Base-by-base conservation (phyloP, 1,140 invertebrate species). In the Nebria ingens region DNA sequence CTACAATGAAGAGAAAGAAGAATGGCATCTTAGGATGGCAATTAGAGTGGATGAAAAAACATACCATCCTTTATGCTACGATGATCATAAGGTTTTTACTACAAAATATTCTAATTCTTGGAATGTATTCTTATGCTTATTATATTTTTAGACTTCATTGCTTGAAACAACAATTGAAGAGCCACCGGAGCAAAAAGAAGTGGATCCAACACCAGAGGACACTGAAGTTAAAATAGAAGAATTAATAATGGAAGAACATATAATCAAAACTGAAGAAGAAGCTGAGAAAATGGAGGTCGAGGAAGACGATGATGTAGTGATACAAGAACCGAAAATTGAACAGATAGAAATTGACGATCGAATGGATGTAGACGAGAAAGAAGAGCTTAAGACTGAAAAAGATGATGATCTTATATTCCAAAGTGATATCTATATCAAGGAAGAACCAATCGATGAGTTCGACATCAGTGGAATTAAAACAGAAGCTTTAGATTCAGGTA, bases 1-100 rank as follows among this genome's bases (percentile, higher is more conserved):
- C 74, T 97, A 90, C 75, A 87, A 95, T 66, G 91, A 97, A 72
- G 94, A 97, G 64, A 85, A 85, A 53, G 94, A 97, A 70, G 94
- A 96, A 68, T 98, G 95, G 95, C 90, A 95, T 67, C 73, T 97
- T 4, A 78, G 83, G 55, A 86, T 91, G 65, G 90, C 93, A 0
- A 75, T 95, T 2, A 72, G 78, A 19, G 81, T 86, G 34, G 84
- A 93, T 29, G 83, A 79, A 1, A 84, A 84, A 62, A 85, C 87
- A 64, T 96, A 91, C 68, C 93, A 97, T 78, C 92, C 92, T 0
- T 70, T 90, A 19, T 97, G 93, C 71, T 85, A 89, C 62, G 86
- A 95, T 62, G 93, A 96, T 73, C 85, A 85, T 63, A 87, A 90
- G 79, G 88, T 90, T 64, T 59, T 62, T 40, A 19, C 1, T 54